Evolutionary conservation across 2,113 vertebrate species (phyloP).

Genomic region (Pteronura brasiliensis): DNA sequence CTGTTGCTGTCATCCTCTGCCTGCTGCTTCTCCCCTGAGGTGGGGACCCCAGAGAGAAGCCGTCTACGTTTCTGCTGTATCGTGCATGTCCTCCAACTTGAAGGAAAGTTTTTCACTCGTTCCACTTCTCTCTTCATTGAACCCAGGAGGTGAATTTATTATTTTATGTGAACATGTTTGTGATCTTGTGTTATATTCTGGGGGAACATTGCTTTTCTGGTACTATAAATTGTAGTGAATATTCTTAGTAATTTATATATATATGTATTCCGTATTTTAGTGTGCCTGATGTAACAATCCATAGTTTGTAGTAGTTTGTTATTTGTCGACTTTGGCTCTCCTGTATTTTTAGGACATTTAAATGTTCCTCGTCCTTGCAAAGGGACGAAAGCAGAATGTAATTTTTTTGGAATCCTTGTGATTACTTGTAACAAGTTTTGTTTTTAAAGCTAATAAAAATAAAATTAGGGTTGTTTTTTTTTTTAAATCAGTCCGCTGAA

Average conservation of each 20-base stretch:
- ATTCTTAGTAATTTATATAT: not conserved
- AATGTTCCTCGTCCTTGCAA: conserved; percentile 36
- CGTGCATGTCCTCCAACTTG: fast-evolving
- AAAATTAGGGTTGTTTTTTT: conserved; percentile 37
- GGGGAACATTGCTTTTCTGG: not conserved
- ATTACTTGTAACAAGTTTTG: conserved; percentile 56
- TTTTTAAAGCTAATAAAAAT: conserved; percentile 71
- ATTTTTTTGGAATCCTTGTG: conserved; percentile 18
- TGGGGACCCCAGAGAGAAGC: no score
- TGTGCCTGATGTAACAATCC: not conserved
- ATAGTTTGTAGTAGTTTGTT: not conserved
- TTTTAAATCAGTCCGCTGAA: not conserved
- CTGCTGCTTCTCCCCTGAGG: not conserved
- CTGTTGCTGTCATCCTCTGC: not conserved
- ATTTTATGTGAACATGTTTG: not conserved
- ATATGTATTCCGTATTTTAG: not conserved
- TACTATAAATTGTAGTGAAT: not conserved
- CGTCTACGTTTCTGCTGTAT: fast-evolving
- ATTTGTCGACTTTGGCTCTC: not conserved
- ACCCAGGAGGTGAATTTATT: not conserved
- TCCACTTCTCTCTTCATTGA: not conserved
- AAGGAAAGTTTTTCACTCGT: not conserved
- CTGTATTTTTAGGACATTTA: conserved; percentile 30
- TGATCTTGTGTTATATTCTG: not conserved
- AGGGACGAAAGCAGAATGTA: conserved; percentile 50